phyloP scores from a whole-genome alignment of 1,140 invertebrate species.

The Galendromus occidentalis region DNA sequence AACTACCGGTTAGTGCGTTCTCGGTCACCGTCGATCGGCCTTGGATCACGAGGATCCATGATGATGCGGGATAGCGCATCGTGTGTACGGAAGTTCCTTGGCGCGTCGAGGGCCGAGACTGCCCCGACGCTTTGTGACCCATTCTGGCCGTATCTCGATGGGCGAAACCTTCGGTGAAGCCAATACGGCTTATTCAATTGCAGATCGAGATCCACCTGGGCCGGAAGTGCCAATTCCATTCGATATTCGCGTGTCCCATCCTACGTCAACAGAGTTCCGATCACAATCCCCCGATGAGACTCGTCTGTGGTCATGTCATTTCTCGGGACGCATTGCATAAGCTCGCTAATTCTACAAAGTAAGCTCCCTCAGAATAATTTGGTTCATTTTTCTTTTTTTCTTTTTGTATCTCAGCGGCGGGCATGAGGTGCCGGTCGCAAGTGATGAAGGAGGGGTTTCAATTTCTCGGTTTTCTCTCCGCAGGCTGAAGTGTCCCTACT shows the following conservation, averaged over 20 bases:
- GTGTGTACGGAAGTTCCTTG: too few species aligned
- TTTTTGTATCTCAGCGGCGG: constrained; percentile 22
- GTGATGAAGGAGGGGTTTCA: neutral
- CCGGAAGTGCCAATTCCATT: constrained; percentile 73
- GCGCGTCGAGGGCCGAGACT: too few species aligned
- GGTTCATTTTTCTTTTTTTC: constrained; percentile 8
- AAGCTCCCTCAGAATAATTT: constrained; percentile 21
- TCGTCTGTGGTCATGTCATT: constrained; percentile 94
- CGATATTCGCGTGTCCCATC: constrained; percentile 95
- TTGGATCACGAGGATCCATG: too few species aligned
- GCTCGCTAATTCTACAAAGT: constrained; percentile 78
- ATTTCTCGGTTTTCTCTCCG: constrained; percentile 15
- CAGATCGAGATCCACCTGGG: constrained; percentile 80
- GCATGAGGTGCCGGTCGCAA: constrained; percentile 7
- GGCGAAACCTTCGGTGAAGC: neutral
- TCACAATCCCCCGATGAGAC: constrained; percentile 84
- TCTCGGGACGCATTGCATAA: constrained; percentile 89
- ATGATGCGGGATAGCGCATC: too few species aligned
- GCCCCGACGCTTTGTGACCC: too few species aligned
- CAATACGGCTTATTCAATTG: constrained; percentile 21
- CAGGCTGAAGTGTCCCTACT: constrained; percentile 94
- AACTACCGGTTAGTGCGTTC: constrained; percentile 61
- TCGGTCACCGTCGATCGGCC: too few species aligned
- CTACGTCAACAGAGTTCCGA: constrained; percentile 87
- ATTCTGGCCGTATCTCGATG: too few species aligned